Evolutionary conservation across 2,113 vertebrate genomes (phyloP).

Genomic region (Sinocyclocheilus maitianheensis): DNA sequence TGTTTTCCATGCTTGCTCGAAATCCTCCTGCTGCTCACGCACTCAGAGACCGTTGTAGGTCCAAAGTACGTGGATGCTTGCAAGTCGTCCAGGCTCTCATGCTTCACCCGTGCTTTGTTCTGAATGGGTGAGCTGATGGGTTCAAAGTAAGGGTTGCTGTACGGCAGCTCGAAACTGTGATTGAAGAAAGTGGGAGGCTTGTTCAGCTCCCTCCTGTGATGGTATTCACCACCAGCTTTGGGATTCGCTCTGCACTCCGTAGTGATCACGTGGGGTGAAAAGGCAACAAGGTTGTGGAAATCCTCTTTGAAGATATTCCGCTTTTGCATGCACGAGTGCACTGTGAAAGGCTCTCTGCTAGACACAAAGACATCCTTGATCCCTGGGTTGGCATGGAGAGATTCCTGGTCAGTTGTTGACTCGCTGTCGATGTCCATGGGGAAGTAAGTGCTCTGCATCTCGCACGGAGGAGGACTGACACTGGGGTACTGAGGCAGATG

Average conservation of each 20-base stretch:
- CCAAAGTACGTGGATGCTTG: conserved; percentile 94
- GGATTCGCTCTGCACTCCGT: conserved; percentile 67
- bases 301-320: conserved; percentile 91
- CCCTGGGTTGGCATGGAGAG: conserved; percentile 74
- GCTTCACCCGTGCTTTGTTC: conserved; percentile 83
- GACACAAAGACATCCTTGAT: conserved; percentile 77
- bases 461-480: conserved; percentile 76
- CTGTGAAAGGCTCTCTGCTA: conserved; percentile 74
- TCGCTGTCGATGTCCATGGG: conserved; percentile 87
- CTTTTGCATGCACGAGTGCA: conserved; percentile 85
- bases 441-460: conserved; percentile 93
- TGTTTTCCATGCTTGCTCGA: conserved; percentile 76
- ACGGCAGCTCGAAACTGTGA: conserved; percentile 93
- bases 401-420: conserved; percentile 84
- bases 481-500: conserved; percentile 80
- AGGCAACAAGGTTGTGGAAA: conserved; percentile 84
- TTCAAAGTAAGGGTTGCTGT: conserved; percentile 87
- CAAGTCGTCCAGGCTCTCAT: conserved; percentile 93
- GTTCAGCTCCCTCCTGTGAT: conserved; percentile 77
- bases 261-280: conserved; percentile 77
- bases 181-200: conserved; percentile 86
- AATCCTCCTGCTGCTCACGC: conserved; percentile 79
- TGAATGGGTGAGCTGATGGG: conserved; percentile 80
- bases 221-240: conserved; percentile 70
- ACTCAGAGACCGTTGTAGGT: conserved; percentile 82